Conservation (phyloP, 2,888 invertebrate species). For the Protodeltote pygarga region DNA sequence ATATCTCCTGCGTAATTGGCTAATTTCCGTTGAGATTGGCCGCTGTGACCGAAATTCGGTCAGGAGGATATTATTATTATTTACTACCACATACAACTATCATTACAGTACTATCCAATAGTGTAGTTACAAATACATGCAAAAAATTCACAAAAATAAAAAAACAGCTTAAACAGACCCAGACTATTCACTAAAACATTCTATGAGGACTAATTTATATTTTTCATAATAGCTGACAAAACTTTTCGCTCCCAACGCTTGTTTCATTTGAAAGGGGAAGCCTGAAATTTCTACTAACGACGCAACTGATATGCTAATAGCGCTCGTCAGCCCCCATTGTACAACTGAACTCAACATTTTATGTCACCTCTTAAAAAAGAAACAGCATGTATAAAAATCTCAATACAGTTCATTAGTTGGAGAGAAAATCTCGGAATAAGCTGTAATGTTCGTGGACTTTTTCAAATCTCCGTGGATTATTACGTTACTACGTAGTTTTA, state of each 20-base stretch:
- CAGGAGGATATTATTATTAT: too few relatives aligned
- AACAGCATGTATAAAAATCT: slow-evolving; percentile 49
- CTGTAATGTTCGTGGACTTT: slow-evolving; percentile 14
- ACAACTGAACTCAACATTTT: slow-evolving; percentile 49
- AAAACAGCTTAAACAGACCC: neutral
- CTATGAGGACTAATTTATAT: slow-evolving; percentile 23
- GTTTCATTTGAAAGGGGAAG: slow-evolving; percentile 52
- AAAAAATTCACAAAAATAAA: slow-evolving; percentile 7
- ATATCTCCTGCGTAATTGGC: too few relatives aligned
- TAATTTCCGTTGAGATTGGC: too few relatives aligned
- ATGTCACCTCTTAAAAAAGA: slow-evolving; percentile 54
- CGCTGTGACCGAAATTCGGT: too few relatives aligned
- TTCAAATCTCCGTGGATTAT: slow-evolving; percentile 1
- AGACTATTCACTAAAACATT: neutral
- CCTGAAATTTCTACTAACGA: slow-evolving; percentile 58
- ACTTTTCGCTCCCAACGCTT: slow-evolving; percentile 44
- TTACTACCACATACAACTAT: too few relatives aligned
- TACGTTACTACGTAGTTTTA: too few relatives aligned
- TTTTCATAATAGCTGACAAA: slow-evolving; percentile 30
- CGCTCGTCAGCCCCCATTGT: slow-evolving; percentile 74
- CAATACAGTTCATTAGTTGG: slow-evolving; percentile 61
- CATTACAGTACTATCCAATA: too few relatives aligned
- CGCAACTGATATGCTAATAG: slow-evolving; percentile 73
- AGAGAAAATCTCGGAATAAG: slow-evolving; percentile 25
- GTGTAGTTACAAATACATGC: neutral